These are phyloP conservation scores for Pteropus alecto DNA, from an alignment of 2,113 vertebrate species.

Conservation along the genomic window DNA sequence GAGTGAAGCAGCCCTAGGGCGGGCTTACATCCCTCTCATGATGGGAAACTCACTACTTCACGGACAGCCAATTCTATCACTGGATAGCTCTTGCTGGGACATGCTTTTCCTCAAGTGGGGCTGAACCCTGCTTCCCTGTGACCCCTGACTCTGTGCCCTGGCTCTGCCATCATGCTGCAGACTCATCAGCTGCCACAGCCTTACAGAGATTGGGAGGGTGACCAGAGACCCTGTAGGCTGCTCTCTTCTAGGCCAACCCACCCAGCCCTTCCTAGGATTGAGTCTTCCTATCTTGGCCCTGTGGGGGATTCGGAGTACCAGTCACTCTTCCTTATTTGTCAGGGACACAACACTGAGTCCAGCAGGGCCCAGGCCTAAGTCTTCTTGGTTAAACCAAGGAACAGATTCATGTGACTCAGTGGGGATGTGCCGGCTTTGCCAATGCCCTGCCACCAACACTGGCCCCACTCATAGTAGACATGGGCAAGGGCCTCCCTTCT, in stretches of 20 bases:
- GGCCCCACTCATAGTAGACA: rapidly evolving
- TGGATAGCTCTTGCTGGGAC: neutral
- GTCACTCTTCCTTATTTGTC: neutral
- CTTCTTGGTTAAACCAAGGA: neutral
- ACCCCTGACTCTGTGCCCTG: neutral
- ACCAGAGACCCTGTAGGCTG: neutral
- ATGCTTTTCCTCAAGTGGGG: neutral
- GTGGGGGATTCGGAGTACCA: neutral
- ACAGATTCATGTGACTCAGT: rapidly evolving
- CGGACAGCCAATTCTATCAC: neutral
- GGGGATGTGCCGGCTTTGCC: neutral
- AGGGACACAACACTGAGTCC: neutral
- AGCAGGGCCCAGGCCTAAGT: neutral
- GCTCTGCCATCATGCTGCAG: neutral
- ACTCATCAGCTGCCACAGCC: neutral
- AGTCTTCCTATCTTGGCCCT: neutral
- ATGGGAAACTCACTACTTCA: neutral
- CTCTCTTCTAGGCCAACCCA: no score
- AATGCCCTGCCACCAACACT: neutral
- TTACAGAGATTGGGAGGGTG: neutral
- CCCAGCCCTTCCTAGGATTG: neutral
- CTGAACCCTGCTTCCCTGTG: neutral
- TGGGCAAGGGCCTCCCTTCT: neutral
- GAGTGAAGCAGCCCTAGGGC: neutral
- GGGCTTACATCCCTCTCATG: neutral